A percentile compares a stretch with the other conserved stretches of the same genome.
phyloP scores from a whole-genome alignment of 2,797 vertebrate genomes.

The Smutsia gigantea region DNA sequence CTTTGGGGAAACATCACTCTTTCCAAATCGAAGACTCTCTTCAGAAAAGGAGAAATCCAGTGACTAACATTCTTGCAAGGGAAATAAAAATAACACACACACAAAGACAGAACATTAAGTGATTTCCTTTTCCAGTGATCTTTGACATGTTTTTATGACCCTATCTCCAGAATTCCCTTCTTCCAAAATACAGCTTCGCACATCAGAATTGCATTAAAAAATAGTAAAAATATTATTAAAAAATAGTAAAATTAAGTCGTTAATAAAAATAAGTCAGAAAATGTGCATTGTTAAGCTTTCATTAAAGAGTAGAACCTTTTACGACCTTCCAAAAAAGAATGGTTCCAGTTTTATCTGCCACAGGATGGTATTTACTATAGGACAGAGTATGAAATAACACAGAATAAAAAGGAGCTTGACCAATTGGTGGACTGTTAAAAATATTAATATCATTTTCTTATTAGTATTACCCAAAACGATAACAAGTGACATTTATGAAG shows the following conservation, averaged over 20 bases:
- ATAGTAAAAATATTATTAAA: conserved; percentile 31
- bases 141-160: conserved; percentile 50
- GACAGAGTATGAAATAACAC: background rate
- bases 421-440: background rate
- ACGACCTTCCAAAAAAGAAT: background rate
- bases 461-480: background rate
- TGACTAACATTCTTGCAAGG: conserved; percentile 40
- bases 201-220: conserved; percentile 14
- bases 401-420: background rate
- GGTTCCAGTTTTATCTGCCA: background rate
- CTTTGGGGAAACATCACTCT: conserved; percentile 31
- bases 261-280: conserved; percentile 16
- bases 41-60: conserved; percentile 39
- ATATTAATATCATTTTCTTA: background rate
- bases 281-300: background rate
- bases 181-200: background rate
- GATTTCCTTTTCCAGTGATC: conserved; percentile 30
- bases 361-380: background rate
- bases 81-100: conserved; percentile 41
- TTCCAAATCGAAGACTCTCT: conserved; percentile 48
- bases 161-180: background rate
- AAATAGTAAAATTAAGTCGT: conserved; percentile 27
- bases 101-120: conserved; percentile 25
- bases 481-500: background rate
- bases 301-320: background rate